A percentile compares a stretch with the other conserved stretches of the same genome.
Conservation (phyloP, 2,797 vertebrate genomes). For the Parauchenoglanis punctatus region DNA sequence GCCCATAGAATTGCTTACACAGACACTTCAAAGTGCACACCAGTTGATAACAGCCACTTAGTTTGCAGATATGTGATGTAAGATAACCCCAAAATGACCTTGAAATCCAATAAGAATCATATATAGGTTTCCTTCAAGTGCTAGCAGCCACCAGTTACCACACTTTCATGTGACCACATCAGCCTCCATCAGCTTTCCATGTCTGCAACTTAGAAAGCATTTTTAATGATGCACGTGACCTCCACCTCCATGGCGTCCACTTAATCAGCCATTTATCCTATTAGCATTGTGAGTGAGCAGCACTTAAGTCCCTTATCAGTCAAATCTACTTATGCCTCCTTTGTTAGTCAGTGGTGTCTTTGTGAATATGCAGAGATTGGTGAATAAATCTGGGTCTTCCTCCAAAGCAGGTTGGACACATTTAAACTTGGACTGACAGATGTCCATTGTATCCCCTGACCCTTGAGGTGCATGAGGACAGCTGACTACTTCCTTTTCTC, state of each 20-base stretch:
- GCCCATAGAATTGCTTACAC: neutral
- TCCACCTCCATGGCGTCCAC: slow-evolving; percentile 60
- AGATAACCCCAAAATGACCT: slow-evolving; percentile 33
- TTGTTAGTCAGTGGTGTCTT: neutral
- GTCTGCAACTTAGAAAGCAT: slow-evolving; percentile 63
- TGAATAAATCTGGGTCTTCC: slow-evolving; percentile 60
- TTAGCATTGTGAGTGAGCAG: slow-evolving; percentile 74
- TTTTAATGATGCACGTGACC: slow-evolving; percentile 68
- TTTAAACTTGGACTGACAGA: slow-evolving; percentile 57
- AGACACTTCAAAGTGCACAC: slow-evolving; percentile 9
- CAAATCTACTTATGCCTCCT: slow-evolving; percentile 62
- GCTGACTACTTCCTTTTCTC: slow-evolving; percentile 70
- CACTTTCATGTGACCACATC: slow-evolving; percentile 50
- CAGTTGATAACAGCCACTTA: slow-evolving; percentile 2
- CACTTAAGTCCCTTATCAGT: slow-evolving; percentile 74
- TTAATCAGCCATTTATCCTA: slow-evolving; percentile 72
- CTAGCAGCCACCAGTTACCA: neutral
- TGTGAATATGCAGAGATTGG: slow-evolving; percentile 27
- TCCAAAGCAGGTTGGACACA: neutral
- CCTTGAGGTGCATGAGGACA: slow-evolving; percentile 61
- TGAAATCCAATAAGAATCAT: slow-evolving; percentile 30
- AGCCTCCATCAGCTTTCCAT: slow-evolving; percentile 72
- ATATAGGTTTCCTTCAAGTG: slow-evolving; percentile 13
- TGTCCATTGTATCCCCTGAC: slow-evolving; percentile 69
- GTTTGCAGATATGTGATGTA: slow-evolving; percentile 10